Evolutionary conservation across 1,140 invertebrate species (phyloP).

Genomic region (Argopecten irradians): DNA sequence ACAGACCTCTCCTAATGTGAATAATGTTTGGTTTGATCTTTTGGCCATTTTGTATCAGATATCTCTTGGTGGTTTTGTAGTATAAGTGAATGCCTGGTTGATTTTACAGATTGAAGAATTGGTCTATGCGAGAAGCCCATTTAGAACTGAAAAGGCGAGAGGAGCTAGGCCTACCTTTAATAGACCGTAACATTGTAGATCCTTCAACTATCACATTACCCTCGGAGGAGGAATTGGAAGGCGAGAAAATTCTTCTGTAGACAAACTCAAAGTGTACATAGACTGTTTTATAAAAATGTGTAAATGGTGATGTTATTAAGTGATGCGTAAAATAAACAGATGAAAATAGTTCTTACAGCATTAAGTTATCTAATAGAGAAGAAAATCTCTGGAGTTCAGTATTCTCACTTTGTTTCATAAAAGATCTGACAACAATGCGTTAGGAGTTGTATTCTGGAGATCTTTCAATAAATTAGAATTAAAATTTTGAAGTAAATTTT

Average conservation of each 20-base stretch:
- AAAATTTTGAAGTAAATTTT: too few species aligned
- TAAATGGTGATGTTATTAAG: background rate
- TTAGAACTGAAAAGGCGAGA: slow-evolving; percentile 25
- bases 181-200: slow-evolving; percentile 24
- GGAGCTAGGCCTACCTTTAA: slow-evolving; percentile 18
- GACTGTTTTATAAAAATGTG: background rate
- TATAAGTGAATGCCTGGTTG: background rate
- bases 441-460: too few species aligned
- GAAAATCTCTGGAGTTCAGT: too few species aligned
- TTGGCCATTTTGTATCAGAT: too few species aligned
- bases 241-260: background rate
- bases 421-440: too few species aligned
- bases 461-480: too few species aligned
- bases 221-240: slow-evolving; percentile 22
- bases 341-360: too few species aligned
- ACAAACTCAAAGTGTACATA: background rate
- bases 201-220: slow-evolving; percentile 13
- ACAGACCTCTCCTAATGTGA: too few species aligned
- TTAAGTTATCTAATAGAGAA: too few species aligned
- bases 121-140: slow-evolving; percentile 29
- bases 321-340: background rate
- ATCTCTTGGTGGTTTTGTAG: too few species aligned
- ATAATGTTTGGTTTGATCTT: too few species aligned
- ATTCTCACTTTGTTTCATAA: too few species aligned
- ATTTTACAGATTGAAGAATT: slow-evolving; percentile 26